Conservation (phyloP, 2,888 invertebrate genomes). For the Campoletis raptor region DNA sequence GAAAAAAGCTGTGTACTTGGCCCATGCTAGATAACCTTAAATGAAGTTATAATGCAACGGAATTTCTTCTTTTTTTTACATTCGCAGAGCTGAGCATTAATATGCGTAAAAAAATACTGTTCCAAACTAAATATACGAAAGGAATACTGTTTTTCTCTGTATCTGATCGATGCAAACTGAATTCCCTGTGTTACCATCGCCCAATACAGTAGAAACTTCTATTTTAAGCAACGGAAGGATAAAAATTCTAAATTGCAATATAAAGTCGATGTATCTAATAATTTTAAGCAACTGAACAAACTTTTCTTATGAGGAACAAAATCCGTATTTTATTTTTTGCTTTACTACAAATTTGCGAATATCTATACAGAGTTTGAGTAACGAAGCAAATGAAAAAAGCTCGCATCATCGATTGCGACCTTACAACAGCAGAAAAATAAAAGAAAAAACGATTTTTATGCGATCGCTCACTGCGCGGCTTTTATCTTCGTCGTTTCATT, state of each 20-base stretch:
- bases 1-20: background rate
- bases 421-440: background rate
- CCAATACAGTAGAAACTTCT: background rate
- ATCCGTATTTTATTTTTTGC: background rate
- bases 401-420: background rate
- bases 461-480: background rate
- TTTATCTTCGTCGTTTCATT: background rate
- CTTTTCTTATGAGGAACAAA: no score
- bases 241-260: no score
- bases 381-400: background rate
- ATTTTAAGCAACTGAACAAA: no score
- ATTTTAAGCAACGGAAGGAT: background rate
- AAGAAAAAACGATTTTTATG: background rate
- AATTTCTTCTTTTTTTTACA: no score
- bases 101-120: background rate
- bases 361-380: background rate
- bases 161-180: background rate
- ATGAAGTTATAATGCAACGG: background rate
- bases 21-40: background rate
- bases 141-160: background rate
- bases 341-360: background rate
- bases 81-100: no score
- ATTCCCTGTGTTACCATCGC: background rate
- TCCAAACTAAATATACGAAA: background rate
- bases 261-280: no score